These are phyloP conservation scores for Pachypsylla venusta DNA, from an alignment of 1,140 invertebrate species.

Conservation along the genomic window DNA sequence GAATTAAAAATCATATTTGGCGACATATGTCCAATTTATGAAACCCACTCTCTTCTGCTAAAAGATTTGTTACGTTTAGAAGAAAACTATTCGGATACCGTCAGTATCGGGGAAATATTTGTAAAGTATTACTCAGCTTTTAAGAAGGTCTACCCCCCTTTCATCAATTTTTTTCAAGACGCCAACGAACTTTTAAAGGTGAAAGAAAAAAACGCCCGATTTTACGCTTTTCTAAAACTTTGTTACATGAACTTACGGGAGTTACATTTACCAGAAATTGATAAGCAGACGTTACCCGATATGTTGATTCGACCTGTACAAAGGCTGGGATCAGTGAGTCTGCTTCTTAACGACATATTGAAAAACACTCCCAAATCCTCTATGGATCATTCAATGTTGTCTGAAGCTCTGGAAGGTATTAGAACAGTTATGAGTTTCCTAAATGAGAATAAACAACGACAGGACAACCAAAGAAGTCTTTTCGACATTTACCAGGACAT, in stretches of 20 bases:
- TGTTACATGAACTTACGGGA: conserved; percentile 50
- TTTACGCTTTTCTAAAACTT: conserved; percentile 96
- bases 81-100: conserved; percentile 65
- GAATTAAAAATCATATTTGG: conserved; percentile 94
- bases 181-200: conserved; percentile 83
- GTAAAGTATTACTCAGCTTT: conserved; percentile 65
- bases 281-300: conserved; percentile 84
- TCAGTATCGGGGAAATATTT: conserved; percentile 72
- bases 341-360: conserved; percentile 83
- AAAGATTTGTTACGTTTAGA: conserved; percentile 55
- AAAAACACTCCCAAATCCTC: conserved; percentile 79
- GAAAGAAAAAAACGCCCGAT: conserved; percentile 80
- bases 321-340: conserved; percentile 83
- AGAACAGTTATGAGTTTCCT: conserved; percentile 91
- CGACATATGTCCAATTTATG: conserved; percentile 84
- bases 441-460: conserved; percentile 92
- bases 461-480: conserved; percentile 84
- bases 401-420: conserved; percentile 69
- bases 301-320: conserved; percentile 93
- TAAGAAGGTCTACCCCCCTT: conserved; percentile 88
- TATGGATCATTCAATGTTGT: conserved; percentile 66
- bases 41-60: conserved; percentile 73
- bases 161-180: conserved; percentile 94
- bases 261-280: conserved; percentile 60
- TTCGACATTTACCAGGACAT: conserved; percentile 98